Base-by-base conservation (phyloP, 2,797 vertebrate species). In the Pseudochromis fuscus region DNA sequence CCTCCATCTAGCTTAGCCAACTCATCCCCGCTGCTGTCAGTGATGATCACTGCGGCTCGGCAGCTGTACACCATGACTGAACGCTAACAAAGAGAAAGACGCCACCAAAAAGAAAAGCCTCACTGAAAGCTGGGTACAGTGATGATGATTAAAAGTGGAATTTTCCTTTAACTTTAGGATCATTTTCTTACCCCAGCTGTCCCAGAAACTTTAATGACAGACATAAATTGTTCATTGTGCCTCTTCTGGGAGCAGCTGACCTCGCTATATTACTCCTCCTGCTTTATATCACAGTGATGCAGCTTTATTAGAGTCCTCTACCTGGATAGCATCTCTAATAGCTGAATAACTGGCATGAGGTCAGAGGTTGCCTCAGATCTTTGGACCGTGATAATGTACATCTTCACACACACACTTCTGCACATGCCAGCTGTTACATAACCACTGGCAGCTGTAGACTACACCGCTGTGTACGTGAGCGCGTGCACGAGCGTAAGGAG, bases 401-500 rank as follows among this genome's bases (percentile, higher is more conserved):
- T 46, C 23, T 33, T 11, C 12, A 19, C 30, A 38, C 35, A 57
- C 37, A 28, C 50, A 21, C 31, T 25, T 15, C 28, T 40, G n/a
- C 48, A 55, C 79, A 16, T 56, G 55, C 46, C 70, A 67, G 79
- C 56, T 71, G 65, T 85, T 83, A 37, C 45, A 45, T 75, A 81
- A 87, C 66, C 4, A 8, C 46, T n/a, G 66, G 13, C 46, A 74
- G 65, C 62, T 75, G 71, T 68, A 40, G 25, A 48, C 18, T 40
- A 5, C 60, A 48, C 53, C 21, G 62, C 16, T 38, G 8, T 45
- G 45, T 59, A 18, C 27, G 15, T 42, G 42, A 25, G 33, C 23
- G 27, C 50, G 10, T n/a, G 4, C 8, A 21, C 16, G 46, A 12
- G 11, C 23, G 28, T 24, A 19, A 16, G 25, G 24, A 42, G 9